Conservation (phyloP, 2,888 invertebrate species). For the Latrodectus elegans region DNA sequence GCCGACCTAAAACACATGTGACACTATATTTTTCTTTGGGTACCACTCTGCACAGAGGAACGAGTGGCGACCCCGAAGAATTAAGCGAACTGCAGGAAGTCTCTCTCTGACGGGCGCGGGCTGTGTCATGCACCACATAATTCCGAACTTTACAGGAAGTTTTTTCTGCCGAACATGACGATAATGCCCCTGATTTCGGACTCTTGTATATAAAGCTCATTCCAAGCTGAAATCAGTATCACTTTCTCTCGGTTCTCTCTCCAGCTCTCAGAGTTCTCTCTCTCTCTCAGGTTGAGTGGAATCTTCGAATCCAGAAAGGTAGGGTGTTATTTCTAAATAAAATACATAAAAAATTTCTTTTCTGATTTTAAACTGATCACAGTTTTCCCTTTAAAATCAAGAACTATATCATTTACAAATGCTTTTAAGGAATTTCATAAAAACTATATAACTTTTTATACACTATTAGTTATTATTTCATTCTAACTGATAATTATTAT, state of each 20-base stretch:
- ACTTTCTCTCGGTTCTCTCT: conserved; percentile 14
- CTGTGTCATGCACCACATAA: conserved; percentile 58
- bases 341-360: not conserved
- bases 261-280: not conserved
- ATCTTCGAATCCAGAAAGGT: not conserved
- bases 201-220: conserved; percentile 40
- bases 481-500: no score
- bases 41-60: conserved; percentile 41
- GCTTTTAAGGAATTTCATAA: no score
- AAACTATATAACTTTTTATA: no score
- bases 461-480: no score
- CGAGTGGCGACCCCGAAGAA: conserved; percentile 46
- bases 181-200: conserved; percentile 41
- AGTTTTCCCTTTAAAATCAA: no score
- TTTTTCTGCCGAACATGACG: not conserved
- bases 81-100: conserved; percentile 43
- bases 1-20: not conserved
- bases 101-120: not conserved
- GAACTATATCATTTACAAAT: no score
- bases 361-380: no score
- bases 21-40: conserved; percentile 1
- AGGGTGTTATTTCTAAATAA: not conserved
- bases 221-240: conserved; percentile 1
- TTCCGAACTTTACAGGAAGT: conserved; percentile 53
- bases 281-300: not conserved